Evolutionary conservation across 2,888 invertebrate genomes (phyloP).

Genomic region (Sesia bembeciformis): DNA sequence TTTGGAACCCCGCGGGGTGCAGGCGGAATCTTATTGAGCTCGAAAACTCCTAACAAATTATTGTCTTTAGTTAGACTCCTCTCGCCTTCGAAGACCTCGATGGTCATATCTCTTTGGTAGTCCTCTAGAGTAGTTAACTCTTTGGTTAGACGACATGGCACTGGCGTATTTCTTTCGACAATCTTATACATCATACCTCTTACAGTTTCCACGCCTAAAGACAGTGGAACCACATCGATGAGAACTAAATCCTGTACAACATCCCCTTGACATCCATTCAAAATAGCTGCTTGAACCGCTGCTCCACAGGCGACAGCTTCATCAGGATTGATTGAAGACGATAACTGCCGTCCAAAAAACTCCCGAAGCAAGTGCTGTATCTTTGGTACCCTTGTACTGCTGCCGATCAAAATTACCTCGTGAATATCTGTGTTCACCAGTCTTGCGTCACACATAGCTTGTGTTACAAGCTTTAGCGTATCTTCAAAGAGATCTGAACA

Average conservation of each 20-base stretch:
- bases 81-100: constrained; percentile 56
- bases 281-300: constrained; percentile 47
- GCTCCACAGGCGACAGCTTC: constrained; percentile 54
- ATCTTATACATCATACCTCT: constrained; percentile 51
- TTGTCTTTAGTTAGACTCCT: constrained; percentile 45
- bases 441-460: constrained; percentile 33
- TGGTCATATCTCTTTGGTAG: constrained; percentile 44
- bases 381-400: constrained; percentile 51
- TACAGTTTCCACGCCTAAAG: constrained; percentile 46
- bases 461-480: constrained; percentile 29
- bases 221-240: constrained; percentile 47
- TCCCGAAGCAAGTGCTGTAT: constrained; percentile 32
- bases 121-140: constrained; percentile 49
- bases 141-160: constrained; percentile 43
- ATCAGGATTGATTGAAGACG: constrained; percentile 42
- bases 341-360: constrained; percentile 32
- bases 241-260: constrained; percentile 30
- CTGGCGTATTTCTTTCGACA: constrained; percentile 42
- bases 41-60: constrained; percentile 42
- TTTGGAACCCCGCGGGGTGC: constrained; percentile 45
- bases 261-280: constrained; percentile 28
- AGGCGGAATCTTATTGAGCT: constrained; percentile 42
- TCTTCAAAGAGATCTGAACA: constrained; percentile 51
- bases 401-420: constrained; percentile 43
- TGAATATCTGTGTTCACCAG: constrained; percentile 33